Conservation (phyloP, 1,140 invertebrate genomes). For the Drosophila sturtevanti region DNA sequence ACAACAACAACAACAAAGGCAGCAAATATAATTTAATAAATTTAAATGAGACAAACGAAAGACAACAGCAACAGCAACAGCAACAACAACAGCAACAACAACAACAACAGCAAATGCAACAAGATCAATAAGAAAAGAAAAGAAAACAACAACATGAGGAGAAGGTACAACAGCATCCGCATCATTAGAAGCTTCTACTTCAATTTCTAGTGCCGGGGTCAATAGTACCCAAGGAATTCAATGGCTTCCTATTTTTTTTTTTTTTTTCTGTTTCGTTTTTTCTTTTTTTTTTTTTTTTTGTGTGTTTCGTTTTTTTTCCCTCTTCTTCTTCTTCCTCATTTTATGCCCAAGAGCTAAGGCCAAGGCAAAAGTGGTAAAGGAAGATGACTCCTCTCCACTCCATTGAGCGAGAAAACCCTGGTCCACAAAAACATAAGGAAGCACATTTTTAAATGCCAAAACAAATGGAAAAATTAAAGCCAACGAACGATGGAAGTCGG, state of each 20-base stretch:
- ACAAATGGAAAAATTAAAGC: slow-evolving; percentile 81
- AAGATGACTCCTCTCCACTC: slow-evolving; percentile 8
- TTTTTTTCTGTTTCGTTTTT: neutral
- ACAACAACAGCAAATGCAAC: slow-evolving; percentile 24
- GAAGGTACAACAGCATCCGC: slow-evolving; percentile 38
- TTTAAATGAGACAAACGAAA: slow-evolving; percentile 66
- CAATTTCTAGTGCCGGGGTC: slow-evolving; percentile 57
- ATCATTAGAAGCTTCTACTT: slow-evolving; percentile 61
- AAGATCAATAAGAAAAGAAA: too few relatives aligned
- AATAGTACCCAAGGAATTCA: slow-evolving; percentile 79
- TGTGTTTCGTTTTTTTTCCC: neutral
- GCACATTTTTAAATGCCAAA: slow-evolving; percentile 80
- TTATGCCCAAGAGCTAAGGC: slow-evolving; percentile 44
- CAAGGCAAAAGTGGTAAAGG: slow-evolving; percentile 52
- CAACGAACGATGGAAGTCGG: slow-evolving; percentile 58
- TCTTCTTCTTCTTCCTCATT: slow-evolving; percentile 43
- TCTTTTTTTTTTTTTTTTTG: slow-evolving; percentile 43
- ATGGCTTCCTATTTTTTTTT: slow-evolving; percentile 50
- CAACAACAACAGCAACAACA: slow-evolving; percentile 27
- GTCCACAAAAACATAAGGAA: slow-evolving; percentile 50
- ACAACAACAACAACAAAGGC: slow-evolving; percentile 34
- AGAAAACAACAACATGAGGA: slow-evolving; percentile 16
- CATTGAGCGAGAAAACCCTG: slow-evolving; percentile 3
- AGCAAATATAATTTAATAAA: slow-evolving; percentile 67
- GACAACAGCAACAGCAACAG: slow-evolving; percentile 23